Evolutionary conservation across 2,888 invertebrate genomes (phyloP).

Genomic region (Hemithea aestivaria): DNA sequence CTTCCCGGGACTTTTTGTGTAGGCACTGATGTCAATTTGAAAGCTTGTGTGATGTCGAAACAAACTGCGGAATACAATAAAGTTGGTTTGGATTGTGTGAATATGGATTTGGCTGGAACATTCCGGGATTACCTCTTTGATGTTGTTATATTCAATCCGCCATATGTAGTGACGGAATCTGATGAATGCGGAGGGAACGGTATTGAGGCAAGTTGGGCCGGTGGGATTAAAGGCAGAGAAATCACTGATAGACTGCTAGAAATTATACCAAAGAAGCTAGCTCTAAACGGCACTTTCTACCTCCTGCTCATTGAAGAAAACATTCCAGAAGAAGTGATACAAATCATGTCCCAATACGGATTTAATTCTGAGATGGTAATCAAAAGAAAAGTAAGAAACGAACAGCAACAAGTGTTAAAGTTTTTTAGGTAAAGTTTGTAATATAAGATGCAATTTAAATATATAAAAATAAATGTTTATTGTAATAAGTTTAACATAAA

Average conservation of each 20-base stretch:
- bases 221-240: conserved; percentile 86
- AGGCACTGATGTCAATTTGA: conserved; percentile 90
- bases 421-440: conserved; percentile 47
- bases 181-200: conserved; percentile 81
- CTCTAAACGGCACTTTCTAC: conserved; percentile 90
- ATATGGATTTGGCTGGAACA: conserved; percentile 81
- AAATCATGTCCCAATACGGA: conserved; percentile 76
- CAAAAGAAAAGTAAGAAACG: conserved; percentile 90
- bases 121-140: conserved; percentile 84
- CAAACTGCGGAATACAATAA: conserved; percentile 85
- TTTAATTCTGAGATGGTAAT: conserved; percentile 82
- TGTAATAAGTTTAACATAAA: conserved; percentile 16
- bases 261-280: conserved; percentile 83
- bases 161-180: conserved; percentile 94
- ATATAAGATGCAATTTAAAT: conserved; percentile 18
- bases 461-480: conserved; percentile 24
- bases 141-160: conserved; percentile 97
- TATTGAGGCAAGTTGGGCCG: conserved; percentile 87
- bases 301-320: conserved; percentile 94
- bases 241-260: conserved; percentile 87
- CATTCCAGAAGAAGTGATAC: conserved; percentile 84
- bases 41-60: conserved; percentile 86
- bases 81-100: conserved; percentile 80
- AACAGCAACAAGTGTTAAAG: conserved; percentile 90
- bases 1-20: conserved; percentile 75